phyloP scores from a whole-genome alignment of 2,113 vertebrate species.

The Sapajus apella region DNA sequence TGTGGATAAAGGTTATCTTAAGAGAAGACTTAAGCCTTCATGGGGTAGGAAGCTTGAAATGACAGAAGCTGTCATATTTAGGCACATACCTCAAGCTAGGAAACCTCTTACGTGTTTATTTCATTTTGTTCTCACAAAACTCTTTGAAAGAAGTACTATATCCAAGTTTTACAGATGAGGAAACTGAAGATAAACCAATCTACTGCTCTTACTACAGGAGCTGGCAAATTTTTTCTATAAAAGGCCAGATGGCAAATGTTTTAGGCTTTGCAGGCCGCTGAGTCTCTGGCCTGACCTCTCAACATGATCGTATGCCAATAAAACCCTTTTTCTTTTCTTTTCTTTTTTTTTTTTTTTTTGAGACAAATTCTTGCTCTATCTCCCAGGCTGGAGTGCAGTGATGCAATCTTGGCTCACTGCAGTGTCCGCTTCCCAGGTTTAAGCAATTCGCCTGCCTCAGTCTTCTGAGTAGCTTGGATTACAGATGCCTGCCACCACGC shows the following conservation, averaged over 20 bases:
- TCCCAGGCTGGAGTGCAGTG: too few relatives aligned
- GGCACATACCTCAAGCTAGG: not conserved
- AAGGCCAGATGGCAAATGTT: not conserved
- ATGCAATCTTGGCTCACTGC: too few relatives aligned
- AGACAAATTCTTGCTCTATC: too few relatives aligned
- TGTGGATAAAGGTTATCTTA: not conserved
- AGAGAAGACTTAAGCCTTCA: not conserved
- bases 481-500: too few relatives aligned
- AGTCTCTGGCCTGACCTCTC: not conserved
- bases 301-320: not conserved
- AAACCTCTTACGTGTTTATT: not conserved
- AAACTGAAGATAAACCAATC: not conserved
- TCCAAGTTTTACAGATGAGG: not conserved
- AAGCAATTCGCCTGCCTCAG: too few relatives aligned
- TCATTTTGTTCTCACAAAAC: not conserved
- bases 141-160: not conserved
- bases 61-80: not conserved
- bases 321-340: not conserved
- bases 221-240: not conserved
- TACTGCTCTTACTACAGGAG: too few relatives aligned
- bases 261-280: not conserved
- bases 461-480: too few relatives aligned
- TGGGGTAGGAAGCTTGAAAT: not conserved
- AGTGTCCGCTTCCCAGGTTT: too few relatives aligned
- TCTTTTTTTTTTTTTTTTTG: too few relatives aligned